Evolutionary conservation across 92 coral and sea anemone genomes (phyloP).

Genomic region (Epizoanthus ramosus): DNA sequence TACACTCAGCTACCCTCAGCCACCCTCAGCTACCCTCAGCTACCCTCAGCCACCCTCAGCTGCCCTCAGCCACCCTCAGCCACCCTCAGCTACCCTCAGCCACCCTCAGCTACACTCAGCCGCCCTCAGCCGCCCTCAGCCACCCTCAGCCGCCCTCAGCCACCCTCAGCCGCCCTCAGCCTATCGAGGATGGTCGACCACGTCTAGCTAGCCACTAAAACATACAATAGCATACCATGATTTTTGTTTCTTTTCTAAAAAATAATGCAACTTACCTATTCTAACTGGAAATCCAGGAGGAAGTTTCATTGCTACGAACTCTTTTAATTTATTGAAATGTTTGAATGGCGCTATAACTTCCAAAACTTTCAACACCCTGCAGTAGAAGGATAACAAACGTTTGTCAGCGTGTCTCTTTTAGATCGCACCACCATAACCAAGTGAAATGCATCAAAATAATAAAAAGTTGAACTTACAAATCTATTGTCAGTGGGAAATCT

Average conservation of each 20-base stretch:
- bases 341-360: conserved; percentile 97
- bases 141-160: no score
- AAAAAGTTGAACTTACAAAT: conserved; percentile 72
- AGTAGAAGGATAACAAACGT: background rate
- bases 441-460: background rate
- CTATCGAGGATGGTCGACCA: no score
- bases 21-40: no score
- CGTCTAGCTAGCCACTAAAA: no score
- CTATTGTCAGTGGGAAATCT: conserved; percentile 87
- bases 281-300: conserved; percentile 98
- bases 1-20: no score
- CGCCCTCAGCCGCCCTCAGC: no score
- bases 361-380: conserved; percentile 83
- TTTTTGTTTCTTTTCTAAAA: background rate
- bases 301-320: conserved; percentile 96
- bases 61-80: no score
- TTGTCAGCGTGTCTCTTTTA: background rate
- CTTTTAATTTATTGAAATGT: conserved; percentile 92
- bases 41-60: no score
- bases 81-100: no score
- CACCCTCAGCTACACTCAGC: no score
- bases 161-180: no score
- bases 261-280: conserved; percentile 77
- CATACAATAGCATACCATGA: no score
- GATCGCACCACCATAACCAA: background rate